These are phyloP conservation scores for Carpatolechia fugitivella DNA, from an alignment of 2,888 invertebrate species.

Conservation along the genomic window DNA sequence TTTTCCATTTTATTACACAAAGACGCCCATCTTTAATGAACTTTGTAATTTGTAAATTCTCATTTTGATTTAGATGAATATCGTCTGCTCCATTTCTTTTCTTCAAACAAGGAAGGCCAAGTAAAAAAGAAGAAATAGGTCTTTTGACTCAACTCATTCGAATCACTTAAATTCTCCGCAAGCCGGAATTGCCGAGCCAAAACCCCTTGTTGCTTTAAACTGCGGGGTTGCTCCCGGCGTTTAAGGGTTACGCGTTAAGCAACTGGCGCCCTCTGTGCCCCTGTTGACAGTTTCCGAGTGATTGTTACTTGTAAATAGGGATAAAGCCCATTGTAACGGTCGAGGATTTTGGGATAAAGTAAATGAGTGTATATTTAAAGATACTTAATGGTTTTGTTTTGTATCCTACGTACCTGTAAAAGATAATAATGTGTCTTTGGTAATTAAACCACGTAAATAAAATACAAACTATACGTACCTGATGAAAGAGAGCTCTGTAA, in stretches of 20 bases:
- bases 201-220: conserved; percentile 55
- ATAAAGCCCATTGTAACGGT: conserved; percentile 38
- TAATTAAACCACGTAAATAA: no score
- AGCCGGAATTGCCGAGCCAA: background rate
- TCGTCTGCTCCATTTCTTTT: no score
- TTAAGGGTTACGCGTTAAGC: conserved; percentile 43
- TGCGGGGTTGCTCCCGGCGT: conserved; percentile 57
- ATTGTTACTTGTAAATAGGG: conserved; percentile 41
- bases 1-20: no score
- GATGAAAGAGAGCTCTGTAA: no score
- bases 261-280: conserved; percentile 30
- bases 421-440: no score
- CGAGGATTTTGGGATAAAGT: conserved; percentile 21
- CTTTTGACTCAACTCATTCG: background rate
- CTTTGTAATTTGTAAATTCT: no score
- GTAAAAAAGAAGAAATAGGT: background rate
- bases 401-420: no score
- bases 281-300: conserved; percentile 48
- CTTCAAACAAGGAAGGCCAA: no score
- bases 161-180: background rate
- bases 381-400: no score
- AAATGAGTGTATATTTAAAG: background rate
- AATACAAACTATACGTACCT: no score
- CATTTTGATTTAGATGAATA: no score
- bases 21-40: no score